These are phyloP conservation scores for Melanotus villosus DNA, from an alignment of 2,888 invertebrate species.

Conservation along the genomic window DNA sequence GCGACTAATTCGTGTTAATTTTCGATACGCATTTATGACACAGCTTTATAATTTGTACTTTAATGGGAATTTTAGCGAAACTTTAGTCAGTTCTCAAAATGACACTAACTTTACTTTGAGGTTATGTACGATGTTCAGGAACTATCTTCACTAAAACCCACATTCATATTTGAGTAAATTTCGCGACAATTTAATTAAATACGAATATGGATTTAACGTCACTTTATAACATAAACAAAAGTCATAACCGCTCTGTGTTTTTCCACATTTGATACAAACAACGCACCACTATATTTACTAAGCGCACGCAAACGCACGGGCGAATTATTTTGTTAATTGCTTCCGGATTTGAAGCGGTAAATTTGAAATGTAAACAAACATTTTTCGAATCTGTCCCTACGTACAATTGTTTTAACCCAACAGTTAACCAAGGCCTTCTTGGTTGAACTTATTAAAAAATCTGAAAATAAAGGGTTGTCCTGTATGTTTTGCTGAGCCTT, in stretches of 20 bases:
- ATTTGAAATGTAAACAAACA: conserved; percentile 45
- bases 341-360: conserved; percentile 54
- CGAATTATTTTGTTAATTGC: conserved; percentile 54
- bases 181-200: not conserved
- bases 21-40: not conserved
- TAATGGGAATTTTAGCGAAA: not conserved
- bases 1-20: not conserved
- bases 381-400: no score
- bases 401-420: no score
- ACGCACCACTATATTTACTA: conserved; percentile 48
- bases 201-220: not conserved
- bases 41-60: not conserved
- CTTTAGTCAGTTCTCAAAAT: not conserved
- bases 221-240: not conserved
- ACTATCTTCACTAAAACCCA: not conserved
- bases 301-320: conserved; percentile 54
- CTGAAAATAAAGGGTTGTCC: no score
- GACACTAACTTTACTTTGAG: conserved; percentile 9
- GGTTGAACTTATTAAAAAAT: no score
- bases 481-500: no score
- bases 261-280: conserved; percentile 40
- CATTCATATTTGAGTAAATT: not conserved
- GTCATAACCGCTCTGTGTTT: conserved; percentile 3
- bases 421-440: no score
- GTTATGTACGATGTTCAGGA: conserved; percentile 4